These are phyloP conservation scores for Podarcis muralis DNA, from an alignment of 2,113 vertebrate species.

Conservation along the genomic window DNA sequence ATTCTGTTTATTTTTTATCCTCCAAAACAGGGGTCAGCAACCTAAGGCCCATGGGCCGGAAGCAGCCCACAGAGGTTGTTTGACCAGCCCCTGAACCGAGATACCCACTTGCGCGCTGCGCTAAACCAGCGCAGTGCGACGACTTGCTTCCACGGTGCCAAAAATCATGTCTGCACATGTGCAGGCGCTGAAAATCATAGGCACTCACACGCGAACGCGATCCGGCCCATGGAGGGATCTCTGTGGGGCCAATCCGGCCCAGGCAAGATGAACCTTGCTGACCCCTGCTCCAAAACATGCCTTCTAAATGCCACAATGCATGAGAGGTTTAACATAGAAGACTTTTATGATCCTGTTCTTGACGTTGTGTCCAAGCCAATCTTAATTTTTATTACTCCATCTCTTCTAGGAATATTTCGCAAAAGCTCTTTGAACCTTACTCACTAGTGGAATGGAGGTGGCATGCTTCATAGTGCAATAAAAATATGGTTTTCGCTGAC, in stretches of 20 bases:
- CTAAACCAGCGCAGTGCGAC: no score
- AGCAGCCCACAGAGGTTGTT: no score
- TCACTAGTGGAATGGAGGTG: slow-evolving; percentile 46
- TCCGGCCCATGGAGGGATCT: not conserved
- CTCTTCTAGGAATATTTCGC: slow-evolving; percentile 30
- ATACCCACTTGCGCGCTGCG: no score
- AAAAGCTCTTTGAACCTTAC: slow-evolving; percentile 10
- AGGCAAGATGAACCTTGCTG: no score
- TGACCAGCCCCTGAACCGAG: no score
- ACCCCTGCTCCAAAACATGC: slow-evolving; percentile 7
- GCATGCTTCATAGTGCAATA: slow-evolving; percentile 22
- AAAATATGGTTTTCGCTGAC: slow-evolving; percentile 32
- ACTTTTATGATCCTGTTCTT: slow-evolving; percentile 29
- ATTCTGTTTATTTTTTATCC: slow-evolving; percentile 39
- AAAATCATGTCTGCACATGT: no score
- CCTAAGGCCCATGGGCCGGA: no score
- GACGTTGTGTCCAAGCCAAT: slow-evolving; percentile 13
- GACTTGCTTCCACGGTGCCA: no score
- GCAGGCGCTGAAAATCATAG: no score
- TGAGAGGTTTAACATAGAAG: slow-evolving; percentile 24
- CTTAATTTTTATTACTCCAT: slow-evolving; percentile 35
- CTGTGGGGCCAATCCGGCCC: no score
- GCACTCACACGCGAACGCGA: no score
- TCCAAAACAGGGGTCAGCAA: not conserved
- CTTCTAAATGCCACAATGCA: slow-evolving; percentile 36